phyloP scores from a whole-genome alignment of 2,113 vertebrate genomes.

The Rhombomys opimus region DNA sequence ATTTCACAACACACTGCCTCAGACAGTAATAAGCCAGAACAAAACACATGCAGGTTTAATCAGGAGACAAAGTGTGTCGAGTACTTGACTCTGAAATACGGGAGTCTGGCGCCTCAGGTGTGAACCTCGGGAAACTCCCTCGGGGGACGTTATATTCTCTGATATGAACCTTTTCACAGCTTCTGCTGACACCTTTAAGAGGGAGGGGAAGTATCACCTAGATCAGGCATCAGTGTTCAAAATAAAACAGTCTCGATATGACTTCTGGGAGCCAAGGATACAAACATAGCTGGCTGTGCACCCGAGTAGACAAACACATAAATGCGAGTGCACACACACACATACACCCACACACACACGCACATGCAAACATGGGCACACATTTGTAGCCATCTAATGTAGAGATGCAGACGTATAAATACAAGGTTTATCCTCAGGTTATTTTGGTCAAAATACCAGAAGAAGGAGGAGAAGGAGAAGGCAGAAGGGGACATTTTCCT shows the following conservation, averaged over 20 bases:
- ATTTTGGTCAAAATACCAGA: slow-evolving; percentile 1
- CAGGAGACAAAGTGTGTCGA: slow-evolving; percentile 76
- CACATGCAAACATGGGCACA: neutral
- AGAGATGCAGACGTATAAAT: neutral
- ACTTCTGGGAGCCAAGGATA: slow-evolving; percentile 61
- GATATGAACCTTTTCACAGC: slow-evolving; percentile 71
- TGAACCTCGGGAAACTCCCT: slow-evolving; percentile 56
- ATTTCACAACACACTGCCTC: slow-evolving; percentile 70
- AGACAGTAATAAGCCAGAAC: slow-evolving; percentile 73
- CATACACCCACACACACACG: neutral
- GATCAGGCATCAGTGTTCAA: slow-evolving; percentile 61
- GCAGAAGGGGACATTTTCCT: neutral
- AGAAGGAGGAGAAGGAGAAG: neutral
- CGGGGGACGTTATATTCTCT: slow-evolving; percentile 63
- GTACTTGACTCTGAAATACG: slow-evolving; percentile 67
- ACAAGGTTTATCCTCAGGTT: neutral
- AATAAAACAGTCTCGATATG: slow-evolving; percentile 66
- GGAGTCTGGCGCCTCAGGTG: slow-evolving; percentile 78
- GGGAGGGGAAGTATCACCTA: slow-evolving; percentile 30
- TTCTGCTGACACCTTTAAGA: slow-evolving; percentile 69
- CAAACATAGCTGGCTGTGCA: neutral
- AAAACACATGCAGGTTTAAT: slow-evolving; percentile 77
- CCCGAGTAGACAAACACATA: too few relatives aligned
- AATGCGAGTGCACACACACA: rapidly evolving
- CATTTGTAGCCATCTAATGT: neutral